Evolutionary conservation across 1,140 invertebrate species (phyloP), one percentile per base, ranked within the genome.

Genomic region (Penaeus chinensis): DNA sequence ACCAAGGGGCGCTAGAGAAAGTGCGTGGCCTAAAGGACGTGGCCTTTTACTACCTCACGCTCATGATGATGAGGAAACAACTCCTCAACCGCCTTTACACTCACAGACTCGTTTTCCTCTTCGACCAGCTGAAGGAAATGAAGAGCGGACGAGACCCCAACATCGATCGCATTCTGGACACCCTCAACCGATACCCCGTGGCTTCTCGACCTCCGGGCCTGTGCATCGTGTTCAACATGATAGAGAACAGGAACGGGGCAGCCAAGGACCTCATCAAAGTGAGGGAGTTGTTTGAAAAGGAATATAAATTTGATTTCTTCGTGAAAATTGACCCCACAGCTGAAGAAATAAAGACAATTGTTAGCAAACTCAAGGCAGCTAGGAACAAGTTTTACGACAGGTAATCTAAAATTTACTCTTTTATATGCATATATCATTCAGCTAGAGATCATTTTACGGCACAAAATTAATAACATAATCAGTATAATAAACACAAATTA

Each of bases 301-400:
- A 84, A 22, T 89, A 83, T 60, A 85, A 42, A 27, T 90, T 87
- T 47, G 89, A 90, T 54, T 84, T 90, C 13, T 71, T 90, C 11
- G 54, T 71, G 20, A 90, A 89, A 78, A 65, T 84, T 13, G 82
- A 90, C 76, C 89, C 89, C 20, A 80, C 84, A 7, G 37, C 65
- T 0, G 84, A 86, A 22, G 84, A 87, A n/a, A 84, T 90, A 62
- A 87, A 90, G 71, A 83, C 42, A 1, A 82, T 89, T 13, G 69
- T 89, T 20, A 84, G 63, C 61, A 90, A 90, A 54, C 84, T 90
- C 27, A 83, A 87, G 37, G 84, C 84, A 22, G 82, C 89, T 3
- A 86, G 89, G 80, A 90, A 90, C 60, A 86, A 86, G 69, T 90
- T 90, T 65, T 90, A 90, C 32, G 89, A 90, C 80, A 90, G 89